Evolutionary conservation across 2,888 invertebrate species (phyloP).

Genomic region (Cecidostiba fungosa): DNA sequence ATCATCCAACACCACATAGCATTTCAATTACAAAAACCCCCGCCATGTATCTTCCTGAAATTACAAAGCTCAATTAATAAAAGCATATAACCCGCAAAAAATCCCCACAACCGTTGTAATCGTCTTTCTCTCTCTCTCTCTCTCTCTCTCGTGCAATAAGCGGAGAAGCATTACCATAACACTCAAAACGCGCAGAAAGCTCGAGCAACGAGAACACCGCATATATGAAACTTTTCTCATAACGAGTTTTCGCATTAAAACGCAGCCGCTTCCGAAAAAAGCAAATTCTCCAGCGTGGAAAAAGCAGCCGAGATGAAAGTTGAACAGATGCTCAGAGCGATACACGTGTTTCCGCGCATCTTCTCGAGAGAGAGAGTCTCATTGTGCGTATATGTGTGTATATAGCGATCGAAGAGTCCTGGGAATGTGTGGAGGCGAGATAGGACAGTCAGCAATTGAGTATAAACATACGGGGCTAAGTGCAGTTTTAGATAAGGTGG

Average conservation of each 20-base stretch:
- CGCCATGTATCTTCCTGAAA: neutral
- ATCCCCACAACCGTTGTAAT: conserved; percentile 6
- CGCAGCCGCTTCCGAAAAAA: neutral
- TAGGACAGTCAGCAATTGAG: conserved; percentile 1
- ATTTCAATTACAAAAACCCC: neutral
- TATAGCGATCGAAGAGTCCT: conserved; percentile 31
- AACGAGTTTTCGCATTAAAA: conserved; percentile 31
- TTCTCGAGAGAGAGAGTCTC: neutral
- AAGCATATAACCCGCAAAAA: neutral
- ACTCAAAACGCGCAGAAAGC: conserved; percentile 15
- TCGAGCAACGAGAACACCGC: neutral
- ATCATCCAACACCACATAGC: neutral
- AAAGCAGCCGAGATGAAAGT: neutral
- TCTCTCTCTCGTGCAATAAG: too few relatives aligned
- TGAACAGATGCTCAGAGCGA: conserved; percentile 1
- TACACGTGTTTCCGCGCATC: neutral
- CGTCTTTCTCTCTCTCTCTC: conserved; percentile 1
- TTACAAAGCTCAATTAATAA: conserved; percentile 5
- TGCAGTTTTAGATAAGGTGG: conserved; percentile 8
- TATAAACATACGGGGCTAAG: conserved; percentile 20
- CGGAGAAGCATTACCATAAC: conserved; percentile 35
- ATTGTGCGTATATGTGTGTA: neutral
- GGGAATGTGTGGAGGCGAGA: neutral
- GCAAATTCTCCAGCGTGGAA: neutral
- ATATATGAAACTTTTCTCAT: conserved; percentile 41